Conservation (phyloP, 2,113 vertebrate species). For the Corvus hawaiiensis region DNA sequence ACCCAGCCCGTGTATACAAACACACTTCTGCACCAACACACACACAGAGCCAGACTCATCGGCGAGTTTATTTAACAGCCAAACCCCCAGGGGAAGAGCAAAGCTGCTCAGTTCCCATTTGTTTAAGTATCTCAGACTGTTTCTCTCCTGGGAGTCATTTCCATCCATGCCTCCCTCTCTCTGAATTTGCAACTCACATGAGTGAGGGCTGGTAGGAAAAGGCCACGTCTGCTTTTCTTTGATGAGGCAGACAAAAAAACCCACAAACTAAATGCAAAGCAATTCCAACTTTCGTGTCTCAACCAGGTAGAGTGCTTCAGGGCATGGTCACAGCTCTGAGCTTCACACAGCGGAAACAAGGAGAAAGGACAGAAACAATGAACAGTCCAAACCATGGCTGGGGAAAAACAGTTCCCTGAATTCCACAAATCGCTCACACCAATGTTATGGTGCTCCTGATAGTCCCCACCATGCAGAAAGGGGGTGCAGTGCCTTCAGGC, state of each 20-base stretch:
- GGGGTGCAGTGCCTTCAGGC: neutral
- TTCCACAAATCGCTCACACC: rapidly evolving
- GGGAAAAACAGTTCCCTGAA: neutral
- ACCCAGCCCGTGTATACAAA: neutral
- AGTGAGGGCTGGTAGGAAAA: neutral
- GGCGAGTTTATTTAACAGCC: conserved; percentile 24
- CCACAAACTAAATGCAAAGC: neutral
- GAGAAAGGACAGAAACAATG: neutral
- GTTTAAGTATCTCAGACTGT: conserved; percentile 42
- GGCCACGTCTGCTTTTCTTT: conserved; percentile 5
- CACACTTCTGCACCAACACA: neutral
- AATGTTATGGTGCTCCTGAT: rapidly evolving
- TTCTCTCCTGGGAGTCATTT: conserved; percentile 40
- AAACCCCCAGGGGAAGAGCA: neutral
- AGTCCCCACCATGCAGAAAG: rapidly evolving
- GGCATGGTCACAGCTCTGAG: neutral
- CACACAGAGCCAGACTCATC: neutral
- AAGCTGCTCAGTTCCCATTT: conserved; percentile 2
- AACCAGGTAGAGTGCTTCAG: neutral
- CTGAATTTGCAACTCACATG: conserved; percentile 13
- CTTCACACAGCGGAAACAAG: neutral
- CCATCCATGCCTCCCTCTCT: neutral
- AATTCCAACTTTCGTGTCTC: neutral
- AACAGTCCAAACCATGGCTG: neutral
- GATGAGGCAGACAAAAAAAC: neutral